Conservation (phyloP, 2,797 vertebrate species). For the Vipera ursinii region DNA sequence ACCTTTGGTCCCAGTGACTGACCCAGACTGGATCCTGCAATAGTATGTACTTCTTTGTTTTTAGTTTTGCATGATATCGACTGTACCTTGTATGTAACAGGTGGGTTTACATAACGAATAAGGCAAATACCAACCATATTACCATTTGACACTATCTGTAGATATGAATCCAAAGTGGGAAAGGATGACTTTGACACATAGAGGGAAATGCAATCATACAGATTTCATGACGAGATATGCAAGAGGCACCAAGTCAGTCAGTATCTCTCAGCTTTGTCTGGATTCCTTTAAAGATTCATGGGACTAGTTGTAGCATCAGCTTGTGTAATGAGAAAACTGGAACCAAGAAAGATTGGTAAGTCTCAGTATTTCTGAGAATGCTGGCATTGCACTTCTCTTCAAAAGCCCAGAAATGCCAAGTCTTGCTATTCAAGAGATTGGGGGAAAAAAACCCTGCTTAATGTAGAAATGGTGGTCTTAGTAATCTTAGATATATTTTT, state of each 20-base stretch:
- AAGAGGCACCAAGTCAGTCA: background rate
- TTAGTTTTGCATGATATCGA: background rate
- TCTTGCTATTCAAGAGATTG: conserved; percentile 44
- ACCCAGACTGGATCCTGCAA: background rate
- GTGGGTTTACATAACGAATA: background rate
- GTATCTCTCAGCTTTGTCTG: conserved; percentile 3
- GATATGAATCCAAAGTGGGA: background rate
- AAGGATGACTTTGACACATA: background rate
- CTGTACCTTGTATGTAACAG: background rate
- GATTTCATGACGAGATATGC: background rate
- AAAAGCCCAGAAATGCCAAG: conserved; percentile 35
- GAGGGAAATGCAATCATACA: background rate
- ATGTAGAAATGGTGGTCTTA: conserved; percentile 41
- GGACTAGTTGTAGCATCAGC: background rate
- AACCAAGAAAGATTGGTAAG: conserved; percentile 26
- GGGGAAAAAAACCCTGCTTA: conserved; percentile 53
- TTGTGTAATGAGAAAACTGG: conserved; percentile 37
- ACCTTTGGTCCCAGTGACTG: background rate
- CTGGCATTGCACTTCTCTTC: conserved; percentile 28
- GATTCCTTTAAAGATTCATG: conserved; percentile 13
- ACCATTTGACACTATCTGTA: background rate
- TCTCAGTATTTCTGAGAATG: conserved; percentile 12
- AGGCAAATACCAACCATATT: background rate
- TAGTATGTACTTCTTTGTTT: background rate
- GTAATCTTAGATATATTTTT: conserved; percentile 44